Base-by-base conservation (phyloP, 2,797 vertebrate species). In the Spondyliosoma cantharus region DNA sequence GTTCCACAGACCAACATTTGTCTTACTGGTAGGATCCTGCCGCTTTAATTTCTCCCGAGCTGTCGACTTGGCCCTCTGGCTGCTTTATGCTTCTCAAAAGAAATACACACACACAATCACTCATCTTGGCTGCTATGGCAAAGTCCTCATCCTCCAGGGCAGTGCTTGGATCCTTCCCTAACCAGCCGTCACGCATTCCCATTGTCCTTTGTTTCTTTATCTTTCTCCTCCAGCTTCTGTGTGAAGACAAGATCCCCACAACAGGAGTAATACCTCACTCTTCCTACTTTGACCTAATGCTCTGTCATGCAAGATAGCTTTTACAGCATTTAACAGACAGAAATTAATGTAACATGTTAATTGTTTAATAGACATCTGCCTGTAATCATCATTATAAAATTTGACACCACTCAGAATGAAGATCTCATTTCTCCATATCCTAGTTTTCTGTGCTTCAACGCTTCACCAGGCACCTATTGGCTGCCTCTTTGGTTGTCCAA, bases 381-480 rank as follows among this genome's bases (percentile, higher is more conserved):
- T 67, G 25, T 46, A 57, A 71, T 24, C 58, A 48, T 64, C 20
- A 57, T 58, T 73, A 29, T 65, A 78, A 61, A 73, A 46, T 72
- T 15, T 82, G n/a, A 42, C 27, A 50, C 49, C 17, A 65, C 14
- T 56, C n/a, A 32, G 22, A 65, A 58, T 60, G 45, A 77, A 71
- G 22, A 57, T 78, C 45, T 82, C 32, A 85, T 85, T 67, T 83
- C 43, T 84, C 56, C 65, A 79, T 76, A 50, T 52, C 29, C 19
- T 56, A 60, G 17, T 68, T 80, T 52, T 86, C 65, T 89, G 80
- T 90, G 83, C 82, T 87, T 85, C 74, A 80, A 46, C 20, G 52
- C 89, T 91, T 92, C 83, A 85, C 72, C 81, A 84, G 91, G 86
- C 93, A 93, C 92, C 92, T 93, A 92, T 86, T 88, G 91, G 87